Evolutionary conservation across 2,797 vertebrate genomes (phyloP), one percentile per base, ranked within the genome.

Genomic region (Oreortyx pictus): DNA sequence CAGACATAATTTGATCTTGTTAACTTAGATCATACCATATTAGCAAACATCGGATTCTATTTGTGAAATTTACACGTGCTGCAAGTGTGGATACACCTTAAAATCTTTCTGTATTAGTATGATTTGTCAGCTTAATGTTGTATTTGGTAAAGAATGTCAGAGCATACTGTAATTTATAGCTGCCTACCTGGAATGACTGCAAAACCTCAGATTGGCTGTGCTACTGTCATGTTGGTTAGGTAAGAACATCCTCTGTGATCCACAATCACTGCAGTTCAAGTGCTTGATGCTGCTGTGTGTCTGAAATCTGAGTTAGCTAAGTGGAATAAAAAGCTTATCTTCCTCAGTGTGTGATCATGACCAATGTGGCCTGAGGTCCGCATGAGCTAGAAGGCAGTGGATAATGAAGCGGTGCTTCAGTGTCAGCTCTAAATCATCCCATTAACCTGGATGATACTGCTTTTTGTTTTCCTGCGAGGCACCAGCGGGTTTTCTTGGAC

Each of bases 1-100:
- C 82, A 93, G 95, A 92, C 43, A 85, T 97, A 96, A 96, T 97
- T 95, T 96, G 97, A 97, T 97, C 94, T 95, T 97, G 96, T 97
- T 97, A 97, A 96, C 95, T 96, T 49, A 74, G 92, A 97, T 97
- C 62, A 68, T 82, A 87, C 88, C 89, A 23, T 96, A 97, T 97
- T 97, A 96, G 95, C 93, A 96, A 96, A 96, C 88, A 90, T 96
- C 87, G 37, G 90, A 66, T 95, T 93, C 94, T 90, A 95, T 87
- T 95, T 97, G 90, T 96, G 92, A 95, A 96, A 94, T 95, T 62
- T 85, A 66, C 73, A 76, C 72, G 29, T 88, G 88, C 74, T 88
- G 82, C 83, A 62, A 88, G 78, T 86, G 74, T 94, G 84, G 87
- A 87, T 92, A 84, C 92, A 94, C 75, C 89, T 82, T 95, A 94